A percentile compares a stretch with the other conserved stretches of the same genome.
phyloP scores from a whole-genome alignment of 2,888 invertebrate species.

The Platycheirus rosarum region DNA sequence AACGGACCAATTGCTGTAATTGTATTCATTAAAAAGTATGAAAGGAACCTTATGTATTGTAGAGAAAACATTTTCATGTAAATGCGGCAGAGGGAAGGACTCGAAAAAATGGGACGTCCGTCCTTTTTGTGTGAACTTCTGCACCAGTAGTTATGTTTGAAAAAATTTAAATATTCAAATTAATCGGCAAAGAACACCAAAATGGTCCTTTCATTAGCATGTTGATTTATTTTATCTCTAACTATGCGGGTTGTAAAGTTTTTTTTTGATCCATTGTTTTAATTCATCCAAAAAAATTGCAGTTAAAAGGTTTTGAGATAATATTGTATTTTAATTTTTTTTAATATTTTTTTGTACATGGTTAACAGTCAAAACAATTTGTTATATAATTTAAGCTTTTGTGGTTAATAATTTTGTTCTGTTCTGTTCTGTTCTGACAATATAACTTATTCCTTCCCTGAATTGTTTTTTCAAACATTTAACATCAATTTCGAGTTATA shows the following conservation, averaged over 20 bases:
- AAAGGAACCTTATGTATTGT: neutral
- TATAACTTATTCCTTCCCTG: too few species aligned
- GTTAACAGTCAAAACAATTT: too few species aligned
- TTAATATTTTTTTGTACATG: too few species aligned
- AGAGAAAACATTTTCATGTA: neutral
- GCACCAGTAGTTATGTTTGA: neutral
- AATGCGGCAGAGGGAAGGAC: neutral
- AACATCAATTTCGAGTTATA: too few species aligned
- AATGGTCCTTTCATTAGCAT: neutral
- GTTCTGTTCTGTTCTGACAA: too few species aligned
- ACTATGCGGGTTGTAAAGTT: slow-evolving; percentile 1
- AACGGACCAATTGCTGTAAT: slow-evolving; percentile 15
- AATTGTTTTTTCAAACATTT: too few species aligned
- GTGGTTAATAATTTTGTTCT: too few species aligned
- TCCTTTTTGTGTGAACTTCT: slow-evolving; percentile 18
- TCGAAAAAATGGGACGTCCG: slow-evolving; percentile 1
- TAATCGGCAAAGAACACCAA: slow-evolving; percentile 15
- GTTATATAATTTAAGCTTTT: too few species aligned
- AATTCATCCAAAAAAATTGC: too few species aligned
- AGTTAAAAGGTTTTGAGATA: too few species aligned
- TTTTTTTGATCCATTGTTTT: too few species aligned
- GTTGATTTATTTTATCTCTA: neutral
- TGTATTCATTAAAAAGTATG: neutral
- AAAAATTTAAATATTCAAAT: slow-evolving; percentile 37
- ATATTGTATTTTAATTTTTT: too few species aligned